phyloP scores from a whole-genome alignment of 1,140 invertebrate species.

The Halesus radiatus region DNA sequence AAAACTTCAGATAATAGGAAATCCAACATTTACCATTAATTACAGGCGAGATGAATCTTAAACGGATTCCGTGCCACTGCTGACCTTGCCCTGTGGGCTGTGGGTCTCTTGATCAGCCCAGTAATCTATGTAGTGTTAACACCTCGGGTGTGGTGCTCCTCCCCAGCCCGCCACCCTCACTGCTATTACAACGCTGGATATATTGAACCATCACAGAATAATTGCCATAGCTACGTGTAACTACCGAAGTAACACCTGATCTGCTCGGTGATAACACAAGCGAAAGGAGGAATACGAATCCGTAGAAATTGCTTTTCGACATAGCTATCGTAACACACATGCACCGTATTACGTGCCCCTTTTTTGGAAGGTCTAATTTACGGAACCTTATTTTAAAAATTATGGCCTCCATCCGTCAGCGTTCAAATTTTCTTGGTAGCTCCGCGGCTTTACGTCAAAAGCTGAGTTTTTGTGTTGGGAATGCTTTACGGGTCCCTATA shows the following conservation, averaged over 20 bases:
- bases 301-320: no score
- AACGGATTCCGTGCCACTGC: no score
- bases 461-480: background rate
- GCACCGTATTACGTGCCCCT: background rate
- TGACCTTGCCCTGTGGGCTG: no score
- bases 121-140: background rate
- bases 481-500: background rate
- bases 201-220: constrained; percentile 54
- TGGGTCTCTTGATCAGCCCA: no score
- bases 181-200: background rate
- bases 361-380: background rate
- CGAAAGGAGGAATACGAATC: no score
- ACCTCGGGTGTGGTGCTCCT: constrained; percentile 6
- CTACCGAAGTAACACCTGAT: constrained; percentile 48
- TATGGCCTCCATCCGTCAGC: no score
- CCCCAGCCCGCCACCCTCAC: background rate
- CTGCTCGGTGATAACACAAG: background rate
- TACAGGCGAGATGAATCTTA: no score
- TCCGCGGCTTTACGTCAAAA: background rate
- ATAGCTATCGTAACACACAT: no score
- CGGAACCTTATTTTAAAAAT: background rate
- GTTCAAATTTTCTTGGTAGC: background rate
- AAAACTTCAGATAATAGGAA: no score
- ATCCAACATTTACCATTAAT: no score
- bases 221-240: constrained; percentile 55